Percentiles rank a stretch among this genome's conserved stretches.
Evolutionary conservation across 1,140 invertebrate genomes (phyloP).

Genomic region (Mya arenaria): DNA sequence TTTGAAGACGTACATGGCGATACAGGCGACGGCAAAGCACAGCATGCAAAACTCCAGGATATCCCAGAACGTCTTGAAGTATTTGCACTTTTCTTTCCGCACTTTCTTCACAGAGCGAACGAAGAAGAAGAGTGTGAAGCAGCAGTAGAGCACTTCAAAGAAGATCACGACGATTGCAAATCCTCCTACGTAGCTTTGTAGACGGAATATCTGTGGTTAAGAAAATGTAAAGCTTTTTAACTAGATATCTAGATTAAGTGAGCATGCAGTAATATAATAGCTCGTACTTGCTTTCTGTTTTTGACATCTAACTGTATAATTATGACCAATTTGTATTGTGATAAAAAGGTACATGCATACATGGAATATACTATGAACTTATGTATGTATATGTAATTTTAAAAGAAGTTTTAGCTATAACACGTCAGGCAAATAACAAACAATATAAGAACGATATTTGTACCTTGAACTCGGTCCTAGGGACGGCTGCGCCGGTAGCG

Average conservation of each 20-base stretch:
- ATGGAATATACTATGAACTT: too few species aligned
- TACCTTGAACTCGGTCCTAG: slow-evolving; percentile 78
- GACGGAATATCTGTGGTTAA: slow-evolving; percentile 78
- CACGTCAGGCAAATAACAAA: neutral
- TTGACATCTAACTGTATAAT: too few species aligned
- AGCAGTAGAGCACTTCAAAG: slow-evolving; percentile 77
- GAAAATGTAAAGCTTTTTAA: too few species aligned
- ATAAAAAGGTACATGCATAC: too few species aligned
- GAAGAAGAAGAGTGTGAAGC: slow-evolving; percentile 79
- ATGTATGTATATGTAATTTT: neutral
- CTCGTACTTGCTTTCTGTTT: too few species aligned
- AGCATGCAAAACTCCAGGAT: slow-evolving; percentile 81
- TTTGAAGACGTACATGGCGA: slow-evolving; percentile 82
- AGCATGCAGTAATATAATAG: too few species aligned
- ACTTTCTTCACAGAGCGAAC: slow-evolving; percentile 74
- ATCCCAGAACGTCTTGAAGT: slow-evolving; percentile 83
- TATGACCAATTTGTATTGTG: too few species aligned
- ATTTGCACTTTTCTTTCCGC: slow-evolving; percentile 77
- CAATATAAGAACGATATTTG: neutral
- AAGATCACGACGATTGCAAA: slow-evolving; percentile 79
- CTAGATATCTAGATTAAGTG: too few species aligned
- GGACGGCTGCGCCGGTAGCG: slow-evolving; percentile 68
- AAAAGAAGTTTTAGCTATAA: neutral
- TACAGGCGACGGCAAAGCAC: slow-evolving; percentile 79
- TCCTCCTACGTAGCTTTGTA: slow-evolving; percentile 79